A percentile compares a stretch with the other conserved stretches of the same genome.
Conservation (phyloP, 2,888 invertebrate genomes). For the Clivina fossor region DNA sequence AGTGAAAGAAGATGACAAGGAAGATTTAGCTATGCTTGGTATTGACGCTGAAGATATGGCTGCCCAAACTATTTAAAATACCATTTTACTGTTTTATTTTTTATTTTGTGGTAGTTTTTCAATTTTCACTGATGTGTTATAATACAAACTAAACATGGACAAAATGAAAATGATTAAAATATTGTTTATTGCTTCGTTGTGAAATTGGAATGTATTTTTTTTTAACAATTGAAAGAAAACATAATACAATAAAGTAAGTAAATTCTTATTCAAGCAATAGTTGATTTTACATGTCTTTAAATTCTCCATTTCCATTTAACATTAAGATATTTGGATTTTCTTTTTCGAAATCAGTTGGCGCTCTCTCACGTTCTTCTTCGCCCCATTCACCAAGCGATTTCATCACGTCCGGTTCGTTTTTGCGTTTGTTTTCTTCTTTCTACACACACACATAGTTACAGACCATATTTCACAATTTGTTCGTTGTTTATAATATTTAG, state of each 20-base stretch:
- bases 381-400: constrained; percentile 75
- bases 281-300: constrained; percentile 67
- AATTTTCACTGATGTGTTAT: constrained; percentile 14
- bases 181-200: background rate
- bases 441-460: constrained; percentile 49
- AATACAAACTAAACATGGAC: background rate
- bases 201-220: no score
- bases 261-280: background rate
- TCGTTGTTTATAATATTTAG: no score
- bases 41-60: constrained; percentile 81
- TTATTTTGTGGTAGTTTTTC: background rate
- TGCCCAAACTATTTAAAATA: constrained; percentile 53
- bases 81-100: no score
- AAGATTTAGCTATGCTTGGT: constrained; percentile 82
- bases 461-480: no score
- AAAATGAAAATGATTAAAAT: background rate
- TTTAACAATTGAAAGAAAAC: no score
- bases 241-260: background rate
- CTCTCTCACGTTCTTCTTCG: constrained; percentile 67
- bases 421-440: constrained; percentile 71
- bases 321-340: constrained; percentile 78
- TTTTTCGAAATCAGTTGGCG: constrained; percentile 75
- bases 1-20: constrained; percentile 58
- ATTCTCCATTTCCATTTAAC: constrained; percentile 72
- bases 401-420: constrained; percentile 70